phyloP scores from a whole-genome alignment of 2,113 vertebrate species.

The Numida meleagris region DNA sequence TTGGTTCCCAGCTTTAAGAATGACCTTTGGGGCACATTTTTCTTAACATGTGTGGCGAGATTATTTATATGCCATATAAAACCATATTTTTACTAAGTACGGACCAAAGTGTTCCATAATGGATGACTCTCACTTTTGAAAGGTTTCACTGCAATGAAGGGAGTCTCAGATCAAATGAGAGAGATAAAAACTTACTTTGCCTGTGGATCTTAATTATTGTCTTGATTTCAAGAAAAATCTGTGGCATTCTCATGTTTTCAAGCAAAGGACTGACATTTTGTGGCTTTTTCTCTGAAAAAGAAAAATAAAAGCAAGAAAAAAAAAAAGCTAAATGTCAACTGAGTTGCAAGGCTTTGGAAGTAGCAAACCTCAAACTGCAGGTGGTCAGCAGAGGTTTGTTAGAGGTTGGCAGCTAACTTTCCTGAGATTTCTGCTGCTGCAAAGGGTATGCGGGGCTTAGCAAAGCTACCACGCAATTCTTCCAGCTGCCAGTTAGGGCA shows the following conservation, averaged over 20 bases:
- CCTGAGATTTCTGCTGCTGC: not conserved
- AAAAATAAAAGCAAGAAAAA: not conserved
- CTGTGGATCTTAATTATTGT: not conserved
- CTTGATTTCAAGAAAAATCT: not conserved
- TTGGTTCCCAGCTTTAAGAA: not conserved
- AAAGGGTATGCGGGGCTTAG: not conserved
- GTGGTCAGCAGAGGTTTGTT: not conserved
- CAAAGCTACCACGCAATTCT: not conserved
- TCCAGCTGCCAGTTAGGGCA: not conserved
- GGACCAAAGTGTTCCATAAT: not conserved
- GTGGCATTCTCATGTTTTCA: not conserved
- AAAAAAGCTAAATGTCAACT: not conserved
- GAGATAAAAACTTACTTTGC: not conserved
- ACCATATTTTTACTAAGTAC: not conserved
- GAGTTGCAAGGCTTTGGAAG: not conserved
- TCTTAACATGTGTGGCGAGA: rapidly evolving
- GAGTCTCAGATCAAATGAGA: not conserved
- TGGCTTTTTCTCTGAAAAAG: not conserved
- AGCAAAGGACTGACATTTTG: not conserved
- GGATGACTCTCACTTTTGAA: not conserved
- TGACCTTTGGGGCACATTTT: not conserved
- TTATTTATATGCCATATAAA: not conserved
- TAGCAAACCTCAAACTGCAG: not conserved
- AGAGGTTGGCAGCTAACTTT: not conserved
- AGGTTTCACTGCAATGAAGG: not conserved